Conservation (phyloP, 2,113 vertebrate species). For the Sialia sialis region DNA sequence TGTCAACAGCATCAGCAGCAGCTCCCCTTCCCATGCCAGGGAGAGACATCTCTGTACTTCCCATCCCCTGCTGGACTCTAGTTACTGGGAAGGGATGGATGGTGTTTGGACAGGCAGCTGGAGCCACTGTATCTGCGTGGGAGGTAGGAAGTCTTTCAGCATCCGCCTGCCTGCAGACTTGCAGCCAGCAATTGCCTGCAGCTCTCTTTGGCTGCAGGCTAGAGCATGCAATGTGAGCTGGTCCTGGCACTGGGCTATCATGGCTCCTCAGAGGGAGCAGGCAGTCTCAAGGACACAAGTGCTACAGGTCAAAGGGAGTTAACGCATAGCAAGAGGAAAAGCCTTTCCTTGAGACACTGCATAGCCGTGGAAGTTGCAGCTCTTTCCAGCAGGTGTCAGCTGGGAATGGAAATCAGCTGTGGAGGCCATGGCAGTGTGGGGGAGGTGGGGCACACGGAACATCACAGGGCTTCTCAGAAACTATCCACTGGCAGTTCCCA, state of each 20-base stretch:
- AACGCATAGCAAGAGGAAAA: neutral
- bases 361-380: neutral
- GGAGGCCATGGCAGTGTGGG: neutral
- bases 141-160: neutral
- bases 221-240: rapidly evolving
- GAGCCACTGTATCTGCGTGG: neutral
- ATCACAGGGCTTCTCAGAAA: neutral
- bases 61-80: neutral
- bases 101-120: neutral
- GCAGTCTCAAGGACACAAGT: neutral
- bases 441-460: neutral
- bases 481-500: neutral
- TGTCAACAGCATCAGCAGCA: neutral
- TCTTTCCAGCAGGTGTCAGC: slow-evolving; percentile 6
- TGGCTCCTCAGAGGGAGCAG: neutral
- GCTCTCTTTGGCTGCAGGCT: neutral
- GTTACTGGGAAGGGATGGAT: neutral
- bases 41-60: neutral
- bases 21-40: neutral
- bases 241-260: neutral
- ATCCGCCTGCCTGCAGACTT: neutral
- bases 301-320: neutral
- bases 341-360: neutral
- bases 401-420: slow-evolving; percentile 18
- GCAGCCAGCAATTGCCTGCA: neutral